Conservation (phyloP, 2,113 vertebrate genomes). For the Coregonus clupeaformis region DNA sequence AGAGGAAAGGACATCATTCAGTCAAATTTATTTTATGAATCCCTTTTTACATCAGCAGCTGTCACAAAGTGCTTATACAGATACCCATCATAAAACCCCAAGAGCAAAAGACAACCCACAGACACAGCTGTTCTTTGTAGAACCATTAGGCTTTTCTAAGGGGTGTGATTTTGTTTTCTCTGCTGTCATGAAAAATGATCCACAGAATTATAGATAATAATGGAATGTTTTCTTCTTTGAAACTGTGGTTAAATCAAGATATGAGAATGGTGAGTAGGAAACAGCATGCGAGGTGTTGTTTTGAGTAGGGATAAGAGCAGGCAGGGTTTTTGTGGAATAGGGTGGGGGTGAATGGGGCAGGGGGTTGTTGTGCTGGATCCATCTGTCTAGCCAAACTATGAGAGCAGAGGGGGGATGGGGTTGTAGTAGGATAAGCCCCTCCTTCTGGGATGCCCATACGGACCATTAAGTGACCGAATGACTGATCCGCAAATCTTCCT, state of each 20-base stretch:
- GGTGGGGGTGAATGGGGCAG: conserved; percentile 28
- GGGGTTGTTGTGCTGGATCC: conserved; percentile 51
- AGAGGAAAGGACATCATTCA: too few species aligned
- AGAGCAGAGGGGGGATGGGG: conserved; percentile 16
- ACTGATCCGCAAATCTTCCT: conserved; percentile 3
- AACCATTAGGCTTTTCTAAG: too few species aligned
- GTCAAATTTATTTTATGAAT: too few species aligned
- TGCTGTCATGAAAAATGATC: too few species aligned
- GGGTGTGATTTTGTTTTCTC: too few species aligned
- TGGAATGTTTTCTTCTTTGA: background rate
- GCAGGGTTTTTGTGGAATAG: background rate
- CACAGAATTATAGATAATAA: too few species aligned
- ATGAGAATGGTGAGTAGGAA: background rate
- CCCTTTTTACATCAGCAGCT: too few species aligned
- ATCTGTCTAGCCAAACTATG: conserved; percentile 63
- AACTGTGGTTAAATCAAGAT: too few species aligned
- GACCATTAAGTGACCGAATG: conserved; percentile 30
- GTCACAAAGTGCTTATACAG: too few species aligned
- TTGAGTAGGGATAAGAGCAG: conserved; percentile 13
- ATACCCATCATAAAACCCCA: too few species aligned
- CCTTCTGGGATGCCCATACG: conserved; percentile 43
- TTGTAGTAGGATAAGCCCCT: conserved; percentile 59
- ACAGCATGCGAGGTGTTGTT: background rate
- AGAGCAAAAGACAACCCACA: too few species aligned
- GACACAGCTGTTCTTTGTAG: too few species aligned